Percentiles rank a stretch among this genome's conserved stretches.
Evolutionary conservation across 2,797 vertebrate genomes (phyloP).

Genomic region (Myotis myotis): DNA sequence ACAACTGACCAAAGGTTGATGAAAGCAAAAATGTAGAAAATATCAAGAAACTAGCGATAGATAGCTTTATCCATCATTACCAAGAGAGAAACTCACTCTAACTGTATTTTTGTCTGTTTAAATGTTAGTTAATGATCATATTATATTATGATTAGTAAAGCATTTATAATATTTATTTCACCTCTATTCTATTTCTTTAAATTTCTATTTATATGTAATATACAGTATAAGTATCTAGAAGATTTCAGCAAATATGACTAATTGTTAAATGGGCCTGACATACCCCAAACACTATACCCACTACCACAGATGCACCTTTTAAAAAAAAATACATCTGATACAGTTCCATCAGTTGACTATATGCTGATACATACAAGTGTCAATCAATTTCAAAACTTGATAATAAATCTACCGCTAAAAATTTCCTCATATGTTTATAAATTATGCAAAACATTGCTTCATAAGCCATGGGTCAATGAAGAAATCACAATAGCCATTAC

Average conservation of each 20-base stretch:
- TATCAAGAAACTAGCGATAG: not conserved
- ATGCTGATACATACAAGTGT: not conserved
- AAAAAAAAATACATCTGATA: not conserved
- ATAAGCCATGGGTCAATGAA: not conserved
- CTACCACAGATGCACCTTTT: not conserved
- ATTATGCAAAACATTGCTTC: not conserved
- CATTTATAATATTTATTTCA: not conserved
- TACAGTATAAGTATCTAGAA: not conserved
- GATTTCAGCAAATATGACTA: not conserved
- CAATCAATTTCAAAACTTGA: not conserved
- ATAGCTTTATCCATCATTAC: too few relatives aligned
- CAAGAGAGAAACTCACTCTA: too few relatives aligned
- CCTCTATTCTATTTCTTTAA: not conserved
- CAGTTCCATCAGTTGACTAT: not conserved
- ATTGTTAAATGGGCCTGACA: not conserved
- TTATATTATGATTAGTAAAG: not conserved
- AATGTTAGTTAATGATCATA: not conserved
- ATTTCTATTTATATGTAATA: not conserved
- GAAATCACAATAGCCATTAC: not conserved
- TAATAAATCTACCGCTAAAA: not conserved
- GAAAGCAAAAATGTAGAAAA: not conserved
- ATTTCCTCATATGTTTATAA: not conserved
- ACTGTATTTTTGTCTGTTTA: not conserved
- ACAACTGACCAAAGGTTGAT: not conserved
- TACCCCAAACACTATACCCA: not conserved